Conservation (phyloP, 1,140 invertebrate genomes). For the Steinernema feltiae region DNA sequence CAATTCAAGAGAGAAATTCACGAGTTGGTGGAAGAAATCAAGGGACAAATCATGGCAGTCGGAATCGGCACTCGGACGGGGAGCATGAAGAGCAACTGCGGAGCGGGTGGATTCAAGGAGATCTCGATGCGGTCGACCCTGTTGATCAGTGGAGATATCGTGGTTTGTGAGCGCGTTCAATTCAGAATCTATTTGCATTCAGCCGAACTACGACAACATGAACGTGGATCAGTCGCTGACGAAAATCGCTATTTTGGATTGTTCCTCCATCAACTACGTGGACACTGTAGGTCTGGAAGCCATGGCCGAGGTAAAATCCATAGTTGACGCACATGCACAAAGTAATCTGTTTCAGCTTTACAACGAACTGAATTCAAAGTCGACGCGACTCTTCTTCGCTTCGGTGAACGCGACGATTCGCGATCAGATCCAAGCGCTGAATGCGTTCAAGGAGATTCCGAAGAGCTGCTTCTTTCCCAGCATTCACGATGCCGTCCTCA, state of each 20-base stretch:
- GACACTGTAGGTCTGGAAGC: conserved; percentile 34
- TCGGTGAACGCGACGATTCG: conserved; percentile 40
- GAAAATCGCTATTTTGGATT: conserved; percentile 43
- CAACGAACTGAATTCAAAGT: conserved; percentile 35
- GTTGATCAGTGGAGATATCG: conserved; percentile 45
- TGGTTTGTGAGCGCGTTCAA: conserved; percentile 21
- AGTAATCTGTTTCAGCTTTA: conserved; percentile 18
- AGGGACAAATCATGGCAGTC: conserved; percentile 45
- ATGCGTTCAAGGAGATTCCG: conserved; percentile 39
- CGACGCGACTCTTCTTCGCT: conserved; percentile 38
- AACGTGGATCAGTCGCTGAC: conserved; percentile 30
- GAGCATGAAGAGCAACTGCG: conserved; percentile 44
- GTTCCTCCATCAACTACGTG: conserved; percentile 38
- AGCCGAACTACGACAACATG: conserved; percentile 42
- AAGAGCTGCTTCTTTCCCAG: conserved; percentile 45
- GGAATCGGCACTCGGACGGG: conserved; percentile 45
- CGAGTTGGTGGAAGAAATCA: conserved; percentile 31
- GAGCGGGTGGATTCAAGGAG: conserved; percentile 23
- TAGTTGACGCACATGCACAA: neutral
- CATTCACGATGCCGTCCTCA: conserved; percentile 44
- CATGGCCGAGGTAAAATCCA: conserved; percentile 32
- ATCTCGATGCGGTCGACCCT: conserved; percentile 42
- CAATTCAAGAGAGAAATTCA: conserved; percentile 34
- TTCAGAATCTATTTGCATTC: neutral
- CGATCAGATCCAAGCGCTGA: conserved; percentile 28